Evolutionary conservation across 1,140 invertebrate species (phyloP).

Genomic region (Nautilus pompilius): DNA sequence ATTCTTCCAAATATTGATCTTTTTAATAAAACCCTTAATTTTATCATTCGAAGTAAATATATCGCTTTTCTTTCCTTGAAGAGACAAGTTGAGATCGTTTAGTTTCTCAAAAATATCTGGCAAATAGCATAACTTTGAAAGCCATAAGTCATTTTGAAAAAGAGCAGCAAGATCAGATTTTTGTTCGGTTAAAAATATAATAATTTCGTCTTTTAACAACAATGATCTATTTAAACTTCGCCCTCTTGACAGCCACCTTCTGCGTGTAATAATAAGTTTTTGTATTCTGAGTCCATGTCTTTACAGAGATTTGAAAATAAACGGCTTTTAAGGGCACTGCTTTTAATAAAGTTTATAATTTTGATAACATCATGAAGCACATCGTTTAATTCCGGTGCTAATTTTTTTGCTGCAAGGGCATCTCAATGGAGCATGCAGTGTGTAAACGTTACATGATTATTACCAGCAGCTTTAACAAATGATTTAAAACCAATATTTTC

Average conservation of each 20-base stretch:
- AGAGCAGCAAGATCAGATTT: slow-evolving; percentile 2
- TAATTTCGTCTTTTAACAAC: background rate
- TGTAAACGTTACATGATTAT: background rate
- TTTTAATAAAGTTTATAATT: slow-evolving; percentile 2
- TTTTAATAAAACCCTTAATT: slow-evolving; percentile 1
- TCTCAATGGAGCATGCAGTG: background rate
- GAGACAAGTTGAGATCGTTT: background rate
- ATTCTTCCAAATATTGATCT: slow-evolving; percentile 1
- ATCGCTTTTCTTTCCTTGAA: background rate
- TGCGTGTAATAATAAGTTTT: background rate
- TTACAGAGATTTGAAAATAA: background rate
- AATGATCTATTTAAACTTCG: background rate
- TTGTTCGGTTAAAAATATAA: background rate
- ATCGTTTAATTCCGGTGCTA: slow-evolving; percentile 2
- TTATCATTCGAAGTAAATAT: slow-evolving; percentile 4
- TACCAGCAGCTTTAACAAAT: background rate
- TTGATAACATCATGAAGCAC: background rate
- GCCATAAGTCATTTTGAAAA: background rate
- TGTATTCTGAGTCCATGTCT: background rate
- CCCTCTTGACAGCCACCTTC: background rate
- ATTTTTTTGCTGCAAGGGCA: background rate
- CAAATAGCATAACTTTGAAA: background rate
- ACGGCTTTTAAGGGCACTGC: background rate
- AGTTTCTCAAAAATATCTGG: slow-evolving; percentile 1
- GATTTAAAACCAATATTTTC: background rate